Conservation (phyloP, 2,888 invertebrate species). For the Monoplex corrugatus region DNA sequence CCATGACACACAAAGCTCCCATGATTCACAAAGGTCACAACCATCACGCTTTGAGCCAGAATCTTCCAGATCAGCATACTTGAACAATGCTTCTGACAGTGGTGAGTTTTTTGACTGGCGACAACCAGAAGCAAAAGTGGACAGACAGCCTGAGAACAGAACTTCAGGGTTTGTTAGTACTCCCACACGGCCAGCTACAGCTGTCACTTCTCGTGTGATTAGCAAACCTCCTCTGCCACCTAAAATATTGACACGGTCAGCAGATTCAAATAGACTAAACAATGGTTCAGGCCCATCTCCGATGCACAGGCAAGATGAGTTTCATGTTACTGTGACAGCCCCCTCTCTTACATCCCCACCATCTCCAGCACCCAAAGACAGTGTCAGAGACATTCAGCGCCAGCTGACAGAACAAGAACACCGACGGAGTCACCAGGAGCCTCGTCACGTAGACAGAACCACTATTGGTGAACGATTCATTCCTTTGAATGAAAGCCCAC, state of each 20-base stretch:
- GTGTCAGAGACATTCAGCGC: conserved; percentile 29
- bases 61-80: conserved; percentile 11
- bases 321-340: conserved; percentile 18
- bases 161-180: neutral
- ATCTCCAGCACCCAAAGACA: conserved; percentile 49
- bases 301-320: conserved; percentile 19
- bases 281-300: conserved; percentile 1
- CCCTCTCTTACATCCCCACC: conserved; percentile 47
- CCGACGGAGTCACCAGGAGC: conserved; percentile 4
- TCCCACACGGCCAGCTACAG: conserved; percentile 8
- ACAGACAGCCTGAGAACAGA: neutral
- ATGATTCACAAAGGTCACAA: conserved; percentile 31
- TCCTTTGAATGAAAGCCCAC: neutral
- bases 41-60: neutral
- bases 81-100: neutral
- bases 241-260: conserved; percentile 27
- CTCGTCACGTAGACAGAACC: neutral
- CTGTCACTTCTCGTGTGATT: conserved; percentile 25
- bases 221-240: conserved; percentile 46
- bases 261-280: neutral
- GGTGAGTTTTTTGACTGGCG: conserved; percentile 43
- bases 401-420: neutral
- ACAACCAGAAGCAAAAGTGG: conserved; percentile 25
- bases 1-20: conserved; percentile 43
- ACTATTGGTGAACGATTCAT: neutral